phyloP scores from a whole-genome alignment of 23 tunicate species.

The Ciona savignyi region DNA sequence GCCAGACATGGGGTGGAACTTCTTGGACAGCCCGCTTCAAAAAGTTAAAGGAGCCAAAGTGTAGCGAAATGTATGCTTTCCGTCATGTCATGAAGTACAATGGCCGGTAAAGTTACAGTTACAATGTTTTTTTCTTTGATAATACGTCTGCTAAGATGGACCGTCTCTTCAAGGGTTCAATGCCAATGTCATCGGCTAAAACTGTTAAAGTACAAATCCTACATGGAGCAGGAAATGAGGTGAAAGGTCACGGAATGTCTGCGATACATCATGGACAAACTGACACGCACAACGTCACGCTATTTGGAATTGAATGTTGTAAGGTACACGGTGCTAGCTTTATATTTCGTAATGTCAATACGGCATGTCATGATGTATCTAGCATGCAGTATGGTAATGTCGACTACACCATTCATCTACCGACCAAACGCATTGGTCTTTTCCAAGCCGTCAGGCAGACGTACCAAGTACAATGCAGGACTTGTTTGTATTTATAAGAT shows the following conservation, averaged over 20 bases:
- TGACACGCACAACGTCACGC: background rate
- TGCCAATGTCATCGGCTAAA: background rate
- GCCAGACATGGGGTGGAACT: background rate
- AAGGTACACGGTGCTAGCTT: background rate
- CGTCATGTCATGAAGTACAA: background rate
- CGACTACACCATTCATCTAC: background rate
- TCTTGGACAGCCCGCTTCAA: background rate
- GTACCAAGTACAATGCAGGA: background rate
- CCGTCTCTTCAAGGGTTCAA: conserved; percentile 1
- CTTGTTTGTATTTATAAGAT: background rate
- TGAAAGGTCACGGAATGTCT: background rate
- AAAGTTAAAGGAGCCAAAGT: background rate
- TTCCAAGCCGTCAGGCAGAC: background rate
- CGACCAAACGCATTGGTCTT: background rate
- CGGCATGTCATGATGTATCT: background rate
- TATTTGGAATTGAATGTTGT: background rate
- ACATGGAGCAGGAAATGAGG: background rate
- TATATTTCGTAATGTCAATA: background rate
- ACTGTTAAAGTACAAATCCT: background rate
- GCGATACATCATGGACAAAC: background rate
- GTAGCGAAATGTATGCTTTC: background rate
- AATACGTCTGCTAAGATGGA: background rate
- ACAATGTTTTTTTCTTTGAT: background rate
- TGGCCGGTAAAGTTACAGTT: background rate
- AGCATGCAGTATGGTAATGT: background rate